Base-by-base conservation (phyloP, 2,888 invertebrate species). In the Trichopria drosophilae region DNA sequence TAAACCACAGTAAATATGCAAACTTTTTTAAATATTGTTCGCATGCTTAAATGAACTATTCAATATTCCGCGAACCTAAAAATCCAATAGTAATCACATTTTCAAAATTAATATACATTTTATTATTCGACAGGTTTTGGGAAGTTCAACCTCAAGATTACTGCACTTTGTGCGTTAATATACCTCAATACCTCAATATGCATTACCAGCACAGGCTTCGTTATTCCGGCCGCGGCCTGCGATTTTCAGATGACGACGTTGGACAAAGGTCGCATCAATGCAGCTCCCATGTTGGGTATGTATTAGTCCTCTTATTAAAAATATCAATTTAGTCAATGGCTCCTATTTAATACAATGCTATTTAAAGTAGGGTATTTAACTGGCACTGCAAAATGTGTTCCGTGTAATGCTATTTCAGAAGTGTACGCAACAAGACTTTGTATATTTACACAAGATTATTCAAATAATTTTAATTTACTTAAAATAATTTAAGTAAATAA, bases 181-280 rank as follows among this genome's bases (percentile, higher is more conserved):
- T 90, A 90, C 72, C 79, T 89, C 60, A 89, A 90, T 78, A 89
- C 90, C 35, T 90, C 91, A 46, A 83, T 92, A 58, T 90, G 87
- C 23, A 85, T 88, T 65, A 86, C 87, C 40, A 88, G 85, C 61
- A 81, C 91, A 55, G 90, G 90, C 32, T 90, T 92, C 71, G 86
- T 92, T 50, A 76, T 93, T 51, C 91, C 92, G 4, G 84, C 90
- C 4, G 91, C 90, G 39, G 86, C 87, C 71, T 89, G 89, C 77
- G 89, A 89, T 76, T 88, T 88, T 77, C 76, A 81, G 61, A 88
- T 90, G 87, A 84, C 85, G 28, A 88, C 89, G 1, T 72, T 82
- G 22, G 88, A 88, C 76, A 88, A 89, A 69, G 88, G 89, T 42
- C 86, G 86, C 80, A 80, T 89, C 19, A 86, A 86, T 18, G 87